Base-by-base conservation (phyloP, 1,140 invertebrate genomes). In the Neocloeon triangulifer region DNA sequence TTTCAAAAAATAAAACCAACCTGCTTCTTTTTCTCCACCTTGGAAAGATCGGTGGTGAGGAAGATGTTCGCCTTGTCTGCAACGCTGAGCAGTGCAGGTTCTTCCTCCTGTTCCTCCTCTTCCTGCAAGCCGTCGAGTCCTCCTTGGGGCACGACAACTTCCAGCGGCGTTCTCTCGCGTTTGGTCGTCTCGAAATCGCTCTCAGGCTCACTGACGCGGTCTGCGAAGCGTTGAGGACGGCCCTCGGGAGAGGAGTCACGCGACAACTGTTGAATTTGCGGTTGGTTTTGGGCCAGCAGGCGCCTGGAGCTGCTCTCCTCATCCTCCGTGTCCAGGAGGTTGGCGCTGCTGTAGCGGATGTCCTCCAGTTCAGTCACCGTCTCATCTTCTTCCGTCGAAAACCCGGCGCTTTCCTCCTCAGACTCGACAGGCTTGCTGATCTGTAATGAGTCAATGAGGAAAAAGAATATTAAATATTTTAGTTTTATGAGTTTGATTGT, bases 151-250 rank as follows among this genome's bases (percentile, higher is more conserved):
- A 32, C 21, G 16, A 36, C 32, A 14, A 14, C 15, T 1, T 18
- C 5, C 6, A n/a, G 25, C 12, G 23, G 27, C 19, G 5, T 32
- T 53, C 43, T 41, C 54, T 41, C 12, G 39, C 23, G 34, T 40
- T 39, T 14, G 37, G 32, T 32, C 15, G 39, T 33, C 6, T 35
- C 25, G 38, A 40, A 49, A 32, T 61, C 61, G 43, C 73, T 70
- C 34, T 75, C 71, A 9, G 72, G 71, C 55, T 74, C 70, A 44
- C 56, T 64, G 2, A 74, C 61, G 38, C 63, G 57, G 48, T 75
- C 70, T 4, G 72, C 70, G 45, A 68, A 72, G 36, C 71, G 56
- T 7, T 66, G 67, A 32, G 37, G 33, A 7, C 39, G 26, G 3
- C 40, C 39, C 12, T 72, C 65, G 5, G 71, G 71, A 8, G 69